These are phyloP conservation scores for Numenius phaeopus DNA, from an alignment of 2,797 vertebrate species.

Conservation along the genomic window DNA sequence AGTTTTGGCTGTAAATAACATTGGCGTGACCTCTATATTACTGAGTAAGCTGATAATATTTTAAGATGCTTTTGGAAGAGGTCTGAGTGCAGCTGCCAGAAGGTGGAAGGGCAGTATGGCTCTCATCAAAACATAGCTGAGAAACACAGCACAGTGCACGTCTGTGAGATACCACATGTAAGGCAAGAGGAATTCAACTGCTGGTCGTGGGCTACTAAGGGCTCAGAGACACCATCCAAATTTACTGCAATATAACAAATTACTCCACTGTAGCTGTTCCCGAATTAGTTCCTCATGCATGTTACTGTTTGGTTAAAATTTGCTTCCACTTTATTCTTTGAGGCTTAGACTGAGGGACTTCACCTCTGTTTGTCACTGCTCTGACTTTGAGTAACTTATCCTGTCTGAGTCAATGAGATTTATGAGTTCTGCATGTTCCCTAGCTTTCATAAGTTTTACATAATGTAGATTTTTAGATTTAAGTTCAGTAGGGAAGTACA, in stretches of 20 bases:
- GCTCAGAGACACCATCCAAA: background rate
- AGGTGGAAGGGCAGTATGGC: background rate
- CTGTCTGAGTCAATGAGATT: background rate
- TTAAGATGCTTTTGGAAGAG: slow-evolving; percentile 20
- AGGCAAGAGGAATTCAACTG: background rate
- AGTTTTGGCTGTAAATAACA: background rate
- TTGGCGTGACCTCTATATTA: background rate
- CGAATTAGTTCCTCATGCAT: background rate
- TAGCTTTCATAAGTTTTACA: background rate
- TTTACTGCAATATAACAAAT: background rate
- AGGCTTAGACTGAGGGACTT: background rate
- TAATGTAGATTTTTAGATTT: background rate
- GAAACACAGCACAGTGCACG: background rate
- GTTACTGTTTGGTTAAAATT: background rate
- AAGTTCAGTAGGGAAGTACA: background rate
- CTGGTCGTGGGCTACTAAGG: background rate
- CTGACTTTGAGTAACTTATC: background rate
- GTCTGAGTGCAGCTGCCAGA: background rate
- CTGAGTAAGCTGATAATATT: slow-evolving; percentile 9
- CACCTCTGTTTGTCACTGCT: background rate
- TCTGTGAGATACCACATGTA: background rate
- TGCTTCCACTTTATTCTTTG: background rate
- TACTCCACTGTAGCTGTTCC: background rate
- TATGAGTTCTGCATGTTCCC: background rate
- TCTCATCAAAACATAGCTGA: background rate